Evolutionary conservation across 2,797 vertebrate genomes (phyloP).

Genomic region (Craterocephalus amniculus): DNA sequence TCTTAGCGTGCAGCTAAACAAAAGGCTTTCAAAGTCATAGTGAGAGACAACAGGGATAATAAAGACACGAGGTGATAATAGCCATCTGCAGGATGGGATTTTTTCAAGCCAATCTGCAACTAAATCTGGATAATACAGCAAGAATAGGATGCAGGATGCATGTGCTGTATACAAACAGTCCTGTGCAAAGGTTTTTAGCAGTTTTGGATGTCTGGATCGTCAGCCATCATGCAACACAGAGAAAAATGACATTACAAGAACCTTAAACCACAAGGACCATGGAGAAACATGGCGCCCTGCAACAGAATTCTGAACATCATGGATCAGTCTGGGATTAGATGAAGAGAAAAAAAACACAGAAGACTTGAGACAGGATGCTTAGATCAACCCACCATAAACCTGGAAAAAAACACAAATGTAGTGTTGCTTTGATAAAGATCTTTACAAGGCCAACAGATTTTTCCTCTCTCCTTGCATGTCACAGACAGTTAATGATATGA

Average conservation of each 20-base stretch:
- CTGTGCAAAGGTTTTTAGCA: conserved; percentile 31
- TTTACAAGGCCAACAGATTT: background rate
- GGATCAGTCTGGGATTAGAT: conserved; percentile 17
- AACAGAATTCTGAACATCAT: conserved; percentile 2
- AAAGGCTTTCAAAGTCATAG: conserved; percentile 16
- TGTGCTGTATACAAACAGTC: conserved; percentile 56
- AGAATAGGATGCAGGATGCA: conserved; percentile 64
- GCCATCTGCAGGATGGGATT: conserved; percentile 49
- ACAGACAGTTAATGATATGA: background rate
- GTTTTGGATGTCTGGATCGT: conserved; percentile 10
- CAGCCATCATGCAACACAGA: conserved; percentile 13
- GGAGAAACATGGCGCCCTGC: conserved; percentile 10
- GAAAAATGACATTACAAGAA: conserved; percentile 3
- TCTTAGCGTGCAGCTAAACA: background rate
- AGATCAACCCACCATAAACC: background rate
- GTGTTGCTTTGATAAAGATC: background rate
- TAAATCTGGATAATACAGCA: conserved; percentile 46
- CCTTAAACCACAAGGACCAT: conserved; percentile 13
- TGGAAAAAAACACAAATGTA: background rate
- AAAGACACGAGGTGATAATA: conserved; percentile 56
- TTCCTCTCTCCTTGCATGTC: background rate
- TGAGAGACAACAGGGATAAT: conserved; percentile 46
- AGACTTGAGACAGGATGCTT: background rate
- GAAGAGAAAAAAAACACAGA: conserved; percentile 6
- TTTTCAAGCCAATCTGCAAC: conserved; percentile 52